Percentiles rank a stretch among this genome's conserved stretches.
phyloP scores from a whole-genome alignment of 2,888 invertebrate species.

The Gastrophysa polygoni region DNA sequence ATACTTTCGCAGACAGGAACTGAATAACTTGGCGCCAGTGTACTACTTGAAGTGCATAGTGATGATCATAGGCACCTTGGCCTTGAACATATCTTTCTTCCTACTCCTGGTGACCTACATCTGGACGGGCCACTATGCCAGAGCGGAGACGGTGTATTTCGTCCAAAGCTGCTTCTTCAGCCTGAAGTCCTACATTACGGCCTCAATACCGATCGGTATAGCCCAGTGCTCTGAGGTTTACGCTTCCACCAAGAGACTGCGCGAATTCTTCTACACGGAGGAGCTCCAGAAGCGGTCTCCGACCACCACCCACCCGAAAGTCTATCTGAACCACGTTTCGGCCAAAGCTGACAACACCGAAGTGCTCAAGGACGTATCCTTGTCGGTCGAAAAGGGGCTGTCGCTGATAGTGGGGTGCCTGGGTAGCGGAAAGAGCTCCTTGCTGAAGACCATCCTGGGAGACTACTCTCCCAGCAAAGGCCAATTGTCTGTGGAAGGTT shows the following conservation, averaged over 20 bases:
- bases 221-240: conserved; percentile 41
- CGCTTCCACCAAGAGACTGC: conserved; percentile 41
- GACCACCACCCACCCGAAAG: conserved; percentile 15
- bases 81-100: conserved; percentile 42
- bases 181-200: conserved; percentile 42
- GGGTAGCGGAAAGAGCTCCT: conserved; percentile 47
- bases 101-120: conserved; percentile 44
- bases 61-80: conserved; percentile 47
- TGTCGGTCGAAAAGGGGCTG: conserved; percentile 56
- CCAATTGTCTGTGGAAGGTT: conserved; percentile 40
- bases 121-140: conserved; percentile 38
- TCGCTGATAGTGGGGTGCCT: conserved; percentile 67
- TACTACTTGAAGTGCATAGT: conserved; percentile 51
- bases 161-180: conserved; percentile 37
- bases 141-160: conserved; percentile 42
- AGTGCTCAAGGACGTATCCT: conserved; percentile 56
- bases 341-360: conserved; percentile 41
- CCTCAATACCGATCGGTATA: conserved; percentile 46
- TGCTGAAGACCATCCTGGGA: conserved; percentile 46
- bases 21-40: conserved; percentile 61
- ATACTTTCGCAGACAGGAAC: conserved; percentile 64
- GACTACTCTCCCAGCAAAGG: conserved; percentile 41
- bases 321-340: conserved; percentile 34
- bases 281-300: conserved; percentile 18
- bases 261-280: conserved; percentile 32